Evolutionary conservation across 2,113 vertebrate species (phyloP).

Genomic region (Apteryx owenii): DNA sequence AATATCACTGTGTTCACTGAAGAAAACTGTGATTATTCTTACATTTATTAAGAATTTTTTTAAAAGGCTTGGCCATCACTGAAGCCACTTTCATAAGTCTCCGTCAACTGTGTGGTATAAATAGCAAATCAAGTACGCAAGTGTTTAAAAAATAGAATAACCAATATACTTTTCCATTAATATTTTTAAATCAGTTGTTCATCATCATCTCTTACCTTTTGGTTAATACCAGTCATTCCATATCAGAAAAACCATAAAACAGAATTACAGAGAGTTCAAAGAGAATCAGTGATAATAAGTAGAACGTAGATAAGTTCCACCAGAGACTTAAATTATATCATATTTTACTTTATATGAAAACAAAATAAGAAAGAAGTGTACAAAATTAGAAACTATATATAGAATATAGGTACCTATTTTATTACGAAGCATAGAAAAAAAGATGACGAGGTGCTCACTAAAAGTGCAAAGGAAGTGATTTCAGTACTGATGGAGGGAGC

Average conservation of each 20-base stretch:
- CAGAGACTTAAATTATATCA: neutral
- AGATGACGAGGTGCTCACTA: neutral
- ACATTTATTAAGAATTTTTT: neutral
- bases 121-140: neutral
- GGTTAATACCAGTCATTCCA: neutral
- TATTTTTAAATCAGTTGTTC: neutral
- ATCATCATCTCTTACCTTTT: neutral
- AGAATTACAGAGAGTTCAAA: neutral
- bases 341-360: neutral
- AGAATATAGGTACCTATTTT: neutral
- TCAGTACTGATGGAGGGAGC: neutral
- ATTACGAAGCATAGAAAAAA: neutral
- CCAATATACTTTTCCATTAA: neutral
- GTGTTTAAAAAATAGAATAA: neutral
- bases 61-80: neutral
- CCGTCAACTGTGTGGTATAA: neutral
- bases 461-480: neutral
- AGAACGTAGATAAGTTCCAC: neutral
- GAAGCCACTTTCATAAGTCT: neutral
- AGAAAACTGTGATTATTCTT: neutral
- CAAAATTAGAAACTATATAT: neutral
- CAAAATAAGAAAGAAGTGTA: neutral
- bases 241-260: neutral
- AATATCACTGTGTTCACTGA: neutral
- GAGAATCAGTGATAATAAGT: neutral